Evolutionary conservation across 2,113 vertebrate genomes (phyloP).

Genomic region (Pterocles gutturalis): DNA sequence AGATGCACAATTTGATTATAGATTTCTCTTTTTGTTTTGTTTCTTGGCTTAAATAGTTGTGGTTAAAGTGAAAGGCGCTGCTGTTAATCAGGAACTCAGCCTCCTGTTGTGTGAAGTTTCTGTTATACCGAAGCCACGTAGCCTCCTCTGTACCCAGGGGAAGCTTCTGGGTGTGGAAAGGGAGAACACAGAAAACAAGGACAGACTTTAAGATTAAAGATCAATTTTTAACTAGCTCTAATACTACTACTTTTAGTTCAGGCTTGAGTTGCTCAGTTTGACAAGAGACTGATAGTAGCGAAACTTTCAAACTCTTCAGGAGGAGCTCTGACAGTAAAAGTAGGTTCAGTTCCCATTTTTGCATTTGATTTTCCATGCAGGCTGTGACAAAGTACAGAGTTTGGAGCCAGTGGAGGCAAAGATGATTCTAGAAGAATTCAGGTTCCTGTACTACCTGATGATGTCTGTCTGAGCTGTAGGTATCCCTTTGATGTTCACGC

Average conservation of each 20-base stretch:
- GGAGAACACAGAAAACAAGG: background rate
- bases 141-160: background rate
- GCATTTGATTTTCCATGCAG: background rate
- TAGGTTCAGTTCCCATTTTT: background rate
- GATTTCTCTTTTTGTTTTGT: background rate
- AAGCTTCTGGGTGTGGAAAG: background rate
- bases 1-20: background rate
- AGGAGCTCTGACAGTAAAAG: background rate
- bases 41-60: background rate
- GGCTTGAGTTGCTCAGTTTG: background rate
- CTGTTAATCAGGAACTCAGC: background rate
- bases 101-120: background rate
- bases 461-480: background rate
- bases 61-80: background rate
- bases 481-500: background rate
- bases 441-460: background rate
- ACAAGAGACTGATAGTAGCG: background rate
- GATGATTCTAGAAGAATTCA: slow-evolving; percentile 25
- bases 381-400: background rate
- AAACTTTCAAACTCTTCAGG: background rate
- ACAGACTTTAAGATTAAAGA: background rate
- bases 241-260: background rate
- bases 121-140: background rate
- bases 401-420: background rate
- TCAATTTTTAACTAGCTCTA: background rate